Percentiles rank a stretch among this genome's conserved stretches.
phyloP scores from a whole-genome alignment of 37 sponge, comb jelly and placozoan genomes.

The Spongia lamella region DNA sequence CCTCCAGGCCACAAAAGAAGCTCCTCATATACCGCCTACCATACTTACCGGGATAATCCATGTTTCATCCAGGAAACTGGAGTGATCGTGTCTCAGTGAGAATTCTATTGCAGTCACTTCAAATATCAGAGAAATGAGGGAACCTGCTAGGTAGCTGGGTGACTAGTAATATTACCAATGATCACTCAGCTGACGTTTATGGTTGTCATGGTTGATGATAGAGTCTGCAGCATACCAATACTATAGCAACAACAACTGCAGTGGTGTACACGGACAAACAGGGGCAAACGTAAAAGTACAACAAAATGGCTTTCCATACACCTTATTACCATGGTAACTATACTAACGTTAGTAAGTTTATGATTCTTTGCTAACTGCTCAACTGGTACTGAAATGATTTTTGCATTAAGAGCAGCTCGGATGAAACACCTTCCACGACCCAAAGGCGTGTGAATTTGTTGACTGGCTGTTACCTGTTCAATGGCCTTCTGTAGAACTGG shows the following conservation, averaged over 20 bases:
- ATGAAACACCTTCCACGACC: slow-evolving; percentile 77
- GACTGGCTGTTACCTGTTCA: slow-evolving; percentile 22
- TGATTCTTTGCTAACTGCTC: slow-evolving; percentile 68
- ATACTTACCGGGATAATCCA: slow-evolving; percentile 77
- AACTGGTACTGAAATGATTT: slow-evolving; percentile 72
- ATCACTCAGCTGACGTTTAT: no score
- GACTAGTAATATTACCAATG: background rate
- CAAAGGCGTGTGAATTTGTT: slow-evolving; percentile 29
- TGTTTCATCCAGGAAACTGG: slow-evolving; percentile 76
- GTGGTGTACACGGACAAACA: no score
- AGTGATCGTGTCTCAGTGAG: slow-evolving; percentile 25
- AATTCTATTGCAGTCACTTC: slow-evolving; percentile 75
- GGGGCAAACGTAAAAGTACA: no score
- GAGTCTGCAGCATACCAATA: slow-evolving; percentile 64
- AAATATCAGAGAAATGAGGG: slow-evolving; percentile 61
- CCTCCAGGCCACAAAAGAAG: no score
- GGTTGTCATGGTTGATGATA: slow-evolving; percentile 18
- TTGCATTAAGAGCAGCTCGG: slow-evolving; percentile 55
- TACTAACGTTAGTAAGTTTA: slow-evolving; percentile 47
- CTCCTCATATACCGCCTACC: no score
- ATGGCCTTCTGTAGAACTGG: slow-evolving; percentile 50
- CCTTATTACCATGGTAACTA: no score
- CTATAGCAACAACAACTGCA: slow-evolving; percentile 19
- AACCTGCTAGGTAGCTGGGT: slow-evolving; percentile 19
- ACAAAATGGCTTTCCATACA: no score